Percentiles rank a stretch among this genome's conserved stretches.
phyloP scores from a whole-genome alignment of 2,888 invertebrate species.

The Bibio marci region DNA sequence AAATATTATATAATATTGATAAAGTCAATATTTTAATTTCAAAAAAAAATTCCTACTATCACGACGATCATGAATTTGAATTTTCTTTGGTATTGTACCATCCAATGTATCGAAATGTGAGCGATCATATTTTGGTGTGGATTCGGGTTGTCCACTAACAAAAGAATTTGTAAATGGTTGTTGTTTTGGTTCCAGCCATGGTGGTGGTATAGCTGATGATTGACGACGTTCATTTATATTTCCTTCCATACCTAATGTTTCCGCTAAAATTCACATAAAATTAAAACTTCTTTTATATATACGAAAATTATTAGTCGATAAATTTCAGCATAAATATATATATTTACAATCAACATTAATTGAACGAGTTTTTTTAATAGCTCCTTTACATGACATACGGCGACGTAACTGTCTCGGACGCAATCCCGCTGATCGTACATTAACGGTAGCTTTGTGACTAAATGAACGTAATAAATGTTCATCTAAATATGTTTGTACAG shows the following conservation, averaged over 20 bases:
- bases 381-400: slow-evolving; percentile 78
- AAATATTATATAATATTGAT: neutral
- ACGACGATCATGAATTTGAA: slow-evolving; percentile 9
- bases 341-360: slow-evolving; percentile 78
- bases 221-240: slow-evolving; percentile 35
- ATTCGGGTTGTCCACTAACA: neutral
- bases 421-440: slow-evolving; percentile 33
- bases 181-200: slow-evolving; percentile 23
- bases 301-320: slow-evolving; percentile 2
- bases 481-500: slow-evolving; percentile 75
- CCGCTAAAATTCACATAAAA: slow-evolving; percentile 35
- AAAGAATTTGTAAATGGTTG: slow-evolving; percentile 3
- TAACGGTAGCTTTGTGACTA: slow-evolving; percentile 51
- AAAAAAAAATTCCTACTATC: slow-evolving; percentile 3
- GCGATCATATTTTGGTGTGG: slow-evolving; percentile 2
- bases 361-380: slow-evolving; percentile 83
- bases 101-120: slow-evolving; percentile 14
- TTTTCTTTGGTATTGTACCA: slow-evolving; percentile 12
- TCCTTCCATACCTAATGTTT: slow-evolving; percentile 65
- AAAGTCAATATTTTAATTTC: neutral
- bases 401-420: slow-evolving; percentile 43
- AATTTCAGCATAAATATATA: neutral
- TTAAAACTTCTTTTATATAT: neutral
- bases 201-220: slow-evolving; percentile 31
- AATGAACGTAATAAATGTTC: slow-evolving; percentile 70